Percentiles rank a stretch among this genome's conserved stretches.
These are phyloP conservation scores for Mixornis gularis DNA, from an alignment of 2,113 vertebrate genomes.

Conservation along the genomic window DNA sequence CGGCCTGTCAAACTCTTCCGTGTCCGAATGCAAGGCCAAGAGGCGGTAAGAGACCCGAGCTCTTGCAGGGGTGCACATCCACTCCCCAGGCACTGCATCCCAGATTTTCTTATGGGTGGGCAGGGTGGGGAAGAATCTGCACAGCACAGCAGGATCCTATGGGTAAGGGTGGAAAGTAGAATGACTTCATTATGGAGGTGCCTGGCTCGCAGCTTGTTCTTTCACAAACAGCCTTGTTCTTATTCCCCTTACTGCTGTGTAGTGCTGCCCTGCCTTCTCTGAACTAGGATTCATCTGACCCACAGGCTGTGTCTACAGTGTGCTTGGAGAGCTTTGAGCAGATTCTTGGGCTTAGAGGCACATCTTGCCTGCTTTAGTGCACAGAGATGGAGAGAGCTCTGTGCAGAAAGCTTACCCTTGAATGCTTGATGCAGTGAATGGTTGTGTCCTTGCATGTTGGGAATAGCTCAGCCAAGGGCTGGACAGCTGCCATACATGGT, in stretches of 20 bases:
- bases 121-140: neutral
- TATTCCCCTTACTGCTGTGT: neutral
- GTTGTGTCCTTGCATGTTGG: neutral
- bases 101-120: fast-evolving
- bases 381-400: neutral
- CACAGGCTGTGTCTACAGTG: neutral
- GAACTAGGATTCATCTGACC: neutral
- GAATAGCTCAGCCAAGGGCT: neutral
- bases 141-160: neutral
- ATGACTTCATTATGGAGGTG: neutral
- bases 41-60: conserved; percentile 84
- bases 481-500: neutral
- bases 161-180: neutral
- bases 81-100: neutral
- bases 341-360: neutral
- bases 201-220: neutral
- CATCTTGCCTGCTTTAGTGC: neutral
- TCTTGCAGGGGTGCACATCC: neutral
- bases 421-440: neutral
- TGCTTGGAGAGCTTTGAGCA: neutral
- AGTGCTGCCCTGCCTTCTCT: neutral
- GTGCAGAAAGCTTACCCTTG: neutral
- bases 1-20: conserved; percentile 96
- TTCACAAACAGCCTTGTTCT: neutral
- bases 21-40: conserved; percentile 97